These are phyloP conservation scores for Tichodroma muraria DNA, from an alignment of 2,113 vertebrate genomes.

Conservation along the genomic window DNA sequence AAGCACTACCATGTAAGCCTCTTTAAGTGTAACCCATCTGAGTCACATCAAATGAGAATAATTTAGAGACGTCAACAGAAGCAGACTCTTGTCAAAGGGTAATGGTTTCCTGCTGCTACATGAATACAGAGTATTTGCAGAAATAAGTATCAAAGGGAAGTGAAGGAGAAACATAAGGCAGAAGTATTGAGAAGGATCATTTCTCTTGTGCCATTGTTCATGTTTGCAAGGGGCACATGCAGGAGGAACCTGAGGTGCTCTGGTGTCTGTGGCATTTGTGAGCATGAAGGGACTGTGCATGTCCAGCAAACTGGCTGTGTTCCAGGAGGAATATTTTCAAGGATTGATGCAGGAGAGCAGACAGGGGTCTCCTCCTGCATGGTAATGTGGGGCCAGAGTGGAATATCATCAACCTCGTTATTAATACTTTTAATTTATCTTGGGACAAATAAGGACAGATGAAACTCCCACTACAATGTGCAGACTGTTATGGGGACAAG, in stretches of 20 bases:
- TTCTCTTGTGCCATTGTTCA: not conserved
- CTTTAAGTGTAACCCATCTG: not conserved
- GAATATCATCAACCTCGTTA: not conserved
- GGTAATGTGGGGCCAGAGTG: too few relatives aligned
- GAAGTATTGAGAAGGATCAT: not conserved
- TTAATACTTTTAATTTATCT: not conserved
- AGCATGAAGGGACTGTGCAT: not conserved
- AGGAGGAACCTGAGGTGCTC: rapidly evolving
- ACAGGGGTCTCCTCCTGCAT: rapidly evolving
- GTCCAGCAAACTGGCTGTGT: not conserved
- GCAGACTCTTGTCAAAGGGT: not conserved
- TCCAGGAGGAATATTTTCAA: not conserved
- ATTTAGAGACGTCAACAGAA: not conserved
- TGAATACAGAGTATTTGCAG: not conserved
- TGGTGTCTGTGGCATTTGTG: not conserved
- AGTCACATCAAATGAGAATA: not conserved
- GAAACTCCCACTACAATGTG: not conserved
- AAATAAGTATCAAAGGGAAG: not conserved
- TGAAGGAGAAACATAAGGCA: not conserved
- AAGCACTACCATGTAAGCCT: not conserved
- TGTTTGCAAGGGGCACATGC: not conserved
- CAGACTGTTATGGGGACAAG: not conserved
- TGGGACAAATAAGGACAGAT: not conserved
- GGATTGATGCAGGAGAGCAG: not conserved
- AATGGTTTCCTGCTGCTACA: not conserved